These are phyloP conservation scores for Drosophila novamexicana DNA, from an alignment of 1,140 invertebrate genomes.

Conservation along the genomic window DNA sequence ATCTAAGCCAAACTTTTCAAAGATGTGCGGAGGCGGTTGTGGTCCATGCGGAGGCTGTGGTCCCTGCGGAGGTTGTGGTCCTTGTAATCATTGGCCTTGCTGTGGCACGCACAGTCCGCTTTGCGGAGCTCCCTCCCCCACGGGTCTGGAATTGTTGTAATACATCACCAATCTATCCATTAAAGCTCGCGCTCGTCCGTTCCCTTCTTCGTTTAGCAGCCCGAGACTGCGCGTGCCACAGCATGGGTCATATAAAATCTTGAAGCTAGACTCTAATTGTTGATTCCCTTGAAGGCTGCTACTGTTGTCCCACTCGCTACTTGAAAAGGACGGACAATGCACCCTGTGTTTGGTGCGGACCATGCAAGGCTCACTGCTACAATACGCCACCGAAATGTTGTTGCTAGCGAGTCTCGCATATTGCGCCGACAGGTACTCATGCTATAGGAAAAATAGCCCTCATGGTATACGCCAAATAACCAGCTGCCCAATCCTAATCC, in stretches of 20 bases:
- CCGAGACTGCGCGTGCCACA: neutral
- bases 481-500: neutral
- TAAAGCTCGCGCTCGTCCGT: slow-evolving; percentile 59
- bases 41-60: slow-evolving; percentile 41
- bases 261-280: neutral
- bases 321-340: slow-evolving; percentile 12
- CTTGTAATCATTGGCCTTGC: slow-evolving; percentile 45
- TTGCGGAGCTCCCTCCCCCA: slow-evolving; percentile 70
- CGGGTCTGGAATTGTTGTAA: slow-evolving; percentile 78
- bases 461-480: too few relatives aligned
- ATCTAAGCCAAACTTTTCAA: slow-evolving; percentile 22
- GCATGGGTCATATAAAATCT: neutral
- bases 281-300: neutral
- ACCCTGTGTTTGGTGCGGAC: slow-evolving; percentile 70
- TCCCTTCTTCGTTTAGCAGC: neutral
- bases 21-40: slow-evolving; percentile 34
- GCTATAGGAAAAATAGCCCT: neutral
- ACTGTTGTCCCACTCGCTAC: neutral
- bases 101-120: slow-evolving; percentile 77
- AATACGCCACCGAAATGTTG: slow-evolving; percentile 55
- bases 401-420: neutral
- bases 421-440: too few relatives aligned
- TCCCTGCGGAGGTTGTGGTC: slow-evolving; percentile 25
- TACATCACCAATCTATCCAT: slow-evolving; percentile 78
- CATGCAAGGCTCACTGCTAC: slow-evolving; percentile 81